These are phyloP conservation scores for Drosophila grimshawi DNA, from an alignment of 1,140 invertebrate genomes.

Conservation along the genomic window DNA sequence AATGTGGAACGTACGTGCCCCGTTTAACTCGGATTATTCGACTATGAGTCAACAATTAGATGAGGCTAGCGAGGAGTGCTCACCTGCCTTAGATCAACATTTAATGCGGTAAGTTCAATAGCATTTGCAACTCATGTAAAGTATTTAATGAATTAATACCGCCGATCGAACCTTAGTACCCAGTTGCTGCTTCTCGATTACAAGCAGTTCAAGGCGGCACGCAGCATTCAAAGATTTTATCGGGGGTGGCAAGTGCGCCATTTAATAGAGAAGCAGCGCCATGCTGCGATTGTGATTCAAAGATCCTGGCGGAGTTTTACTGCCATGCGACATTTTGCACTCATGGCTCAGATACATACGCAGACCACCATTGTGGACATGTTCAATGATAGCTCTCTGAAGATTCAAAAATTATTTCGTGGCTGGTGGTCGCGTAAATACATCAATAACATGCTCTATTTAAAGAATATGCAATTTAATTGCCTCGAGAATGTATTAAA, in stretches of 20 bases:
- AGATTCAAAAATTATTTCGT: conserved; percentile 55
- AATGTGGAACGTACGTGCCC: not conserved
- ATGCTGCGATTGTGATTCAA: conserved; percentile 41
- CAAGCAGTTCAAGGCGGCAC: conserved; percentile 65
- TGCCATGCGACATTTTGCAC: not conserved
- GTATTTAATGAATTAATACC: not conserved
- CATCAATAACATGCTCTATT: conserved; percentile 32
- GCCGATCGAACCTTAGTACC: conserved; percentile 14
- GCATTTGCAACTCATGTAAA: too few species aligned
- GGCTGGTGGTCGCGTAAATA: conserved; percentile 59
- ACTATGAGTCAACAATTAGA: not conserved
- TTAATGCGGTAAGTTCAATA: not conserved
- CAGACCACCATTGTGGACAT: conserved; percentile 13
- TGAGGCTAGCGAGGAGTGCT: not conserved
- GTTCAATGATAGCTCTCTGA: conserved; percentile 16
- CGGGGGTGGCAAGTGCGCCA: conserved; percentile 40
- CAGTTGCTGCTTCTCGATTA: conserved; percentile 56
- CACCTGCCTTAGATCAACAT: not conserved
- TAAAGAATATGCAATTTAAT: conserved; percentile 21
- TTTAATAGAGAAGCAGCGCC: fast-evolving
- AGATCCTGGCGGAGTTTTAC: conserved; percentile 42
- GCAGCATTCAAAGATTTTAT: conserved; percentile 45
- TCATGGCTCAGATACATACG: not conserved
- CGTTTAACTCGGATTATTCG: not conserved
- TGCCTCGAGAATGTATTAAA: conserved; percentile 37